These are phyloP conservation scores for Semaprochilodus insignis DNA, from an alignment of 2,797 vertebrate genomes.

Conservation along the genomic window DNA sequence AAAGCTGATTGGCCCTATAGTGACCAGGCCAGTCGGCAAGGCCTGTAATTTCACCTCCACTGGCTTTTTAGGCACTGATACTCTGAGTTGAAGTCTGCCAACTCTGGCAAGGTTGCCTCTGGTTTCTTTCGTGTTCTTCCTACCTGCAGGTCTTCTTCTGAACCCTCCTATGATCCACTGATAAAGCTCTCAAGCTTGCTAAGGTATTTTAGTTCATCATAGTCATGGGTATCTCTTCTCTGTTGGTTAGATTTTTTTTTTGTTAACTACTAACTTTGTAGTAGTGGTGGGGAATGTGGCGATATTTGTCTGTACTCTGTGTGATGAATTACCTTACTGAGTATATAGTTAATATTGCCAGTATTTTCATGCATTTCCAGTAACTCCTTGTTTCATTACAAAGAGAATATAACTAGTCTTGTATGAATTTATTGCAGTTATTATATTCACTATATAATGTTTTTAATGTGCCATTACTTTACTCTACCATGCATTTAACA, in stretches of 20 bases:
- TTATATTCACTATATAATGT: too few species aligned
- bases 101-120: constrained; percentile 68
- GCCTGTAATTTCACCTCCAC: not conserved
- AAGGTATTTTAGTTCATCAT: constrained; percentile 71
- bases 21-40: not conserved
- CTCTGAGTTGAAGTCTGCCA: constrained; percentile 57
- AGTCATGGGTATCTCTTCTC: constrained; percentile 46
- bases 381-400: too few species aligned
- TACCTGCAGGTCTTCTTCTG: constrained; percentile 85
- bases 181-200: constrained; percentile 59
- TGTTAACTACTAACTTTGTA: too few species aligned
- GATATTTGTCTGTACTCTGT: too few species aligned
- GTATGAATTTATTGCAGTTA: too few species aligned
- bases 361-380: too few species aligned
- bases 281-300: too few species aligned
- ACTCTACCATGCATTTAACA: too few species aligned
- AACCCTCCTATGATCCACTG: constrained; percentile 75
- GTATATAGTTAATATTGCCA: too few species aligned
- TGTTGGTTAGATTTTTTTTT: constrained; percentile 63
- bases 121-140: constrained; percentile 77
- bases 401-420: too few species aligned
- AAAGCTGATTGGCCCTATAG: not conserved
- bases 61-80: not conserved
- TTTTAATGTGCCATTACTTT: too few species aligned
- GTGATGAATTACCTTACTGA: too few species aligned